phyloP scores from a whole-genome alignment of 2,113 vertebrate species.

The Illadopsis cleaveri region DNA sequence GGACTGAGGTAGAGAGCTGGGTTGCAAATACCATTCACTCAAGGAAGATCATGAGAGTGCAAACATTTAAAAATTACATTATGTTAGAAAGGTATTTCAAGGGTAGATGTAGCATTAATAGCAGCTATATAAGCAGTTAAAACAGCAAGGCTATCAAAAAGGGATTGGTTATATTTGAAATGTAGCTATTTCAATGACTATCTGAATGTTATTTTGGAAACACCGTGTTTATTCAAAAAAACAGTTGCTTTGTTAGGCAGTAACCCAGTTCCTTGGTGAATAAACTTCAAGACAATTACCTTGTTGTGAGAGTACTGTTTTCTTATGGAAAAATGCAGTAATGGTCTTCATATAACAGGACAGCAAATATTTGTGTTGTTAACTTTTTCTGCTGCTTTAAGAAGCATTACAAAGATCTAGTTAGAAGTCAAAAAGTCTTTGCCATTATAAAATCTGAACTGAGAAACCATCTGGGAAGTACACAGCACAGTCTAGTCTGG shows the following conservation, averaged over 20 bases:
- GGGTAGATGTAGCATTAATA: not conserved
- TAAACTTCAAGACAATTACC: constrained; percentile 2
- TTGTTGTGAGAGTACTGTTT: not conserved
- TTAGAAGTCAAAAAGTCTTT: not conserved
- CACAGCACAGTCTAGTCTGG: not conserved
- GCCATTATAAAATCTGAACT: not conserved
- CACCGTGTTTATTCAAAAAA: not conserved
- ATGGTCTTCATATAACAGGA: not conserved
- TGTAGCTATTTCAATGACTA: not conserved
- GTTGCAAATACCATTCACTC: not conserved
- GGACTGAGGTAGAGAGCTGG: not conserved
- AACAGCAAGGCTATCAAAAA: not conserved
- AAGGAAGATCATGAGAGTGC: not conserved
- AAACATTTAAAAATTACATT: constrained; percentile 1
- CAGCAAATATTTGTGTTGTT: not conserved
- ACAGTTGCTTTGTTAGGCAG: not conserved
- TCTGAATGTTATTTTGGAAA: constrained; percentile 18
- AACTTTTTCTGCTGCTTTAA: not conserved
- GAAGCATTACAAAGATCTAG: not conserved
- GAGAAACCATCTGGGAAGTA: not conserved
- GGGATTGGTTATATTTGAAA: not conserved
- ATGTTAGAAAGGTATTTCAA: not conserved
- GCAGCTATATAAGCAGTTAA: not conserved
- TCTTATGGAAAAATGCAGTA: not conserved
- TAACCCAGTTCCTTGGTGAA: not conserved